Base-by-base conservation (phyloP, 2,113 vertebrate species). In the Cyrtonyx montezumae region DNA sequence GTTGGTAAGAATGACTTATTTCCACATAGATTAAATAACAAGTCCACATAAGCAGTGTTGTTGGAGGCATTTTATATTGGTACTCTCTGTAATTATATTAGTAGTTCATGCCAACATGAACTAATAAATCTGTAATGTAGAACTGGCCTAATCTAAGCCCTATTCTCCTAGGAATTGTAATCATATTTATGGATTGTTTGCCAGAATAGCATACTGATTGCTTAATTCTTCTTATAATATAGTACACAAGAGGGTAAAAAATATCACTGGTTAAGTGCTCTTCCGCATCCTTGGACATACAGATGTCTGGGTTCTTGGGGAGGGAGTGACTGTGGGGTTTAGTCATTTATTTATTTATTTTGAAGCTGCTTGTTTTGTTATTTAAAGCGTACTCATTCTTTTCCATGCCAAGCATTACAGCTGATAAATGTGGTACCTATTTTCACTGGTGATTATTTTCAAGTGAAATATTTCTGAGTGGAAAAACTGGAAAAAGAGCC, bases 141-240 rank as follows among this genome's bases (percentile, higher is more conserved):
- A 89, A 76, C 36, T 66, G 30, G 58, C 82, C 67, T 93, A 87
- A 91, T 61, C 34, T 30, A 19, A 79, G 45, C 21, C 43, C 30
- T 84, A 23, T 32, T 89, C 58, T 91, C 87, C 43, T 7, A 43
- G 43, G 77, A 92, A 88, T 91, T 90, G 84, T 79, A 88, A 91
- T 87, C 8, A 0, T 42, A 89, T 76, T 94, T 86, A 83, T 53
- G 43, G 37, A 63, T 71, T 4, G 0, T 79, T 51, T 91, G 53
- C 34, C 53, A 92, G 59, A 84, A 61, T 11, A 84, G 36, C 58
- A 81, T 34, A 56, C 25, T 36, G 36, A 93, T 49, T 71, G 34
- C 37, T 88, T 86, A 59, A 87, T 79, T 95, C 71, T 86, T 92
- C 89, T 65, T 46, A 36, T 86, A 65, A 75, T 65, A 87, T 0